A percentile compares a stretch with the other conserved stretches of the same genome.
These are phyloP conservation scores for Parambassis ranga DNA, from an alignment of 2,797 vertebrate species.

Conservation along the genomic window DNA sequence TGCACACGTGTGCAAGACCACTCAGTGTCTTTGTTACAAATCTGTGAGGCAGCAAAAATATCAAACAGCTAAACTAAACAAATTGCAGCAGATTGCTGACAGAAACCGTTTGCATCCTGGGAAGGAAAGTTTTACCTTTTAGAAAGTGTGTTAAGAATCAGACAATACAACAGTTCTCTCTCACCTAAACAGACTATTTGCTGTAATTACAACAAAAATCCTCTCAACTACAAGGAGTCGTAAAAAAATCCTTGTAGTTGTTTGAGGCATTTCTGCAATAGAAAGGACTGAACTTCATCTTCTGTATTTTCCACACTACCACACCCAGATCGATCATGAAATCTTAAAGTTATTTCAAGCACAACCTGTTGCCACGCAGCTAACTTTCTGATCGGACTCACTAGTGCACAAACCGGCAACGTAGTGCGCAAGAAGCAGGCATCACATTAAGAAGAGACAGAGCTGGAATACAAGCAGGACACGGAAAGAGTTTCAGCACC, in stretches of 20 bases:
- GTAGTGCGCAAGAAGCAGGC: too few relatives aligned
- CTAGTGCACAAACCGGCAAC: not conserved
- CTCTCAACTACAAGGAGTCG: not conserved
- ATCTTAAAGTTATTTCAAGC: slow-evolving; percentile 16
- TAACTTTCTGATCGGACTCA: slow-evolving; percentile 14
- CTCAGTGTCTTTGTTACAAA: slow-evolving; percentile 10
- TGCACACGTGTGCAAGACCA: slow-evolving; percentile 24
- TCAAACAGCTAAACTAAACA: not conserved
- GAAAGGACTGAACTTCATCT: not conserved
- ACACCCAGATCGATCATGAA: not conserved
- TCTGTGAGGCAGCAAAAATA: slow-evolving; percentile 27
- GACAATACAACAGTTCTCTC: not conserved
- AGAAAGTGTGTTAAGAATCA: not conserved
- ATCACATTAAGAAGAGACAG: too few relatives aligned
- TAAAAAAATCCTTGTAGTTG: not conserved
- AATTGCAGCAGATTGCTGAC: slow-evolving; percentile 4
- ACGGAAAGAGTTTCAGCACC: slow-evolving; percentile 14
- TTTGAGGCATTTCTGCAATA: not conserved
- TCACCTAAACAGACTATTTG: not conserved
- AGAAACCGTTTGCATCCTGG: not conserved
- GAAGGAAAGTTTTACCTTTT: not conserved
- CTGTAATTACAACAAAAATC: not conserved
- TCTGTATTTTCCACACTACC: not conserved
- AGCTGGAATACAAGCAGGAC: too few relatives aligned
- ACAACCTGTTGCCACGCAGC: slow-evolving; percentile 54